phyloP scores from a whole-genome alignment of 2,113 vertebrate genomes.

The Lipophrys pholis region DNA sequence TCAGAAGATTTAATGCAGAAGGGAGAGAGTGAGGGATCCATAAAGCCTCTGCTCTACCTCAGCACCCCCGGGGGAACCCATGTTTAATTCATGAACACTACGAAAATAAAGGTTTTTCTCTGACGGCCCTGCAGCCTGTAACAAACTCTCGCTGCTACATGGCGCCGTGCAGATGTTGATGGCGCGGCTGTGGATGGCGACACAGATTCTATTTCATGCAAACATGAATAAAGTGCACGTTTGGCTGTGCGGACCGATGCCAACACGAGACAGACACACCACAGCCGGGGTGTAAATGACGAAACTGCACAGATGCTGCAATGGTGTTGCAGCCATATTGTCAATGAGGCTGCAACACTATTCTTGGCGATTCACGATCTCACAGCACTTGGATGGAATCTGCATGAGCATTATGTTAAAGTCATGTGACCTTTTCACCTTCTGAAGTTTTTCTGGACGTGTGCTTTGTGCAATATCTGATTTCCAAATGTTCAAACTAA shows the following conservation, averaged over 20 bases:
- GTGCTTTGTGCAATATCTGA: no score
- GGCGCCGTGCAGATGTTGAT: constrained; percentile 67
- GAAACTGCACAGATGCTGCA: no score
- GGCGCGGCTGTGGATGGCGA: constrained; percentile 55
- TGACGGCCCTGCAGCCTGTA: constrained; percentile 75
- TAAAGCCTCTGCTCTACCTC: constrained; percentile 66
- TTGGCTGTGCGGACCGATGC: constrained; percentile 35
- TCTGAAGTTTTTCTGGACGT: no score
- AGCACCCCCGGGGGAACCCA: constrained; percentile 74
- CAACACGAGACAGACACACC: constrained; percentile 5
- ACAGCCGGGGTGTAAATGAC: background rate
- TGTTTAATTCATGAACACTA: constrained; percentile 83
- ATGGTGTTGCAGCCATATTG: no score
- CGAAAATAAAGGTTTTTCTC: constrained; percentile 81
- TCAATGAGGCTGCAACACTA: no score
- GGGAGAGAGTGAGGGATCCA: constrained; percentile 61
- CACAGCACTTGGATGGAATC: no score
- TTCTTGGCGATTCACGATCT: no score
- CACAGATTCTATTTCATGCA: constrained; percentile 39
- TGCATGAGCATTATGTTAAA: no score
- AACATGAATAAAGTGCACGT: constrained; percentile 47
- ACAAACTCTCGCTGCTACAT: constrained; percentile 70
- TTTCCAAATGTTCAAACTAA: no score
- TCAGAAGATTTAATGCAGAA: constrained; percentile 74
- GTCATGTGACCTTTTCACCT: no score